Evolutionary conservation across 2,113 vertebrate species (phyloP).

Genomic region (Oophaga pumilio): DNA sequence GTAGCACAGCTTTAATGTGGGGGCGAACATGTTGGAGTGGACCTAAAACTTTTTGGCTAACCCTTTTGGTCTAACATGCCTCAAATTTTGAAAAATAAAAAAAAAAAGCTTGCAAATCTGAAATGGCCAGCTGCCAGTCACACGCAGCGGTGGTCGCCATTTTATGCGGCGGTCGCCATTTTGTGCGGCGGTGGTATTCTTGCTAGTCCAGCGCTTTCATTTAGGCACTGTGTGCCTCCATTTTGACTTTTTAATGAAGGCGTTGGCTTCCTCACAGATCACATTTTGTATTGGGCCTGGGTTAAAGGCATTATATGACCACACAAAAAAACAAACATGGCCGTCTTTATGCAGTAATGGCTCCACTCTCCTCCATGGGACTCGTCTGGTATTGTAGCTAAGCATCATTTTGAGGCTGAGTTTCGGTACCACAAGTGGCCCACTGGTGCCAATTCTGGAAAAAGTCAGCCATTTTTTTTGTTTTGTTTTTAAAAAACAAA

Average conservation of each 20-base stretch:
- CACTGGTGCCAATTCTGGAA: neutral
- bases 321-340: neutral
- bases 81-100: too few relatives aligned
- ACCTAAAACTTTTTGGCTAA: too few relatives aligned
- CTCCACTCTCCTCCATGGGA: neutral
- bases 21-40: too few relatives aligned
- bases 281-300: neutral
- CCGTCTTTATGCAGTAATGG: neutral
- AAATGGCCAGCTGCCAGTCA: neutral
- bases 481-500: neutral
- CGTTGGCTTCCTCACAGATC: neutral
- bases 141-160: neutral
- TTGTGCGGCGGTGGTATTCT: neutral
- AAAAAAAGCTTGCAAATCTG: too few relatives aligned
- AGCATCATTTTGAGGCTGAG: neutral
- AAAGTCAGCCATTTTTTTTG: neutral
- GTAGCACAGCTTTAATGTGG: too few relatives aligned
- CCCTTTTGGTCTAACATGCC: too few relatives aligned
- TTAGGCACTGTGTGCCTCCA: neutral
- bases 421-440: neutral
- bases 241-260: neutral
- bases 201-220: neutral
- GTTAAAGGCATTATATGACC: neutral
- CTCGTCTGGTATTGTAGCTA: neutral
- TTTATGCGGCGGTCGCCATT: neutral